Percentiles rank a stretch among this genome's conserved stretches.
Evolutionary conservation across 2,113 vertebrate genomes (phyloP).

Genomic region (Nansenia antarctica): DNA sequence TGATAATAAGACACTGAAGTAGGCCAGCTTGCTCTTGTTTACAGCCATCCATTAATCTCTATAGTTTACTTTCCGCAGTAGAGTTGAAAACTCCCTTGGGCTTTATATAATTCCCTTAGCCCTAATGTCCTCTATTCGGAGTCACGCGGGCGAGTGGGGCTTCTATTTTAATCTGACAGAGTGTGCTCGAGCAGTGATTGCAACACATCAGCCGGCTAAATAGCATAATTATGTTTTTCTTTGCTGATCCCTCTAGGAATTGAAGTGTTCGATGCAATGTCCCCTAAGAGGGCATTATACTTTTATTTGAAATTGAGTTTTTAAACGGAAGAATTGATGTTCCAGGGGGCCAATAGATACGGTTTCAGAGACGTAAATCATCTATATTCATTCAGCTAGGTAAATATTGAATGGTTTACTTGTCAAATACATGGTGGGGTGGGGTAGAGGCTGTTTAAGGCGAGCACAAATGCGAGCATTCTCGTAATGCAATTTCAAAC

Average conservation of each 20-base stretch:
- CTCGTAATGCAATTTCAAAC: neutral
- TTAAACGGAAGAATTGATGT: conserved; percentile 28
- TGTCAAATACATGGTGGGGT: conserved; percentile 17
- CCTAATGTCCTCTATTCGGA: conserved; percentile 74
- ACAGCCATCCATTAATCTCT: conserved; percentile 76
- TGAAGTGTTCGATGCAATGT: conserved; percentile 62
- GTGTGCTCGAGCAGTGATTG: conserved; percentile 72
- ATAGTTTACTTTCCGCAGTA: conserved; percentile 76
- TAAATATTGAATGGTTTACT: conserved; percentile 44
- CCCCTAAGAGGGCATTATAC: conserved; percentile 47
- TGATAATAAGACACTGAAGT: conserved; percentile 34
- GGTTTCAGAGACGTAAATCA: conserved; percentile 24
- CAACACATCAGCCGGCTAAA: conserved; percentile 76
- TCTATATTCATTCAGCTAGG: conserved; percentile 23
- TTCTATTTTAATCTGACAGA: conserved; percentile 76
- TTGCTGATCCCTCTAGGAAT: conserved; percentile 57
- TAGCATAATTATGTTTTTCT: conserved; percentile 75
- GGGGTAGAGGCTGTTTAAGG: neutral
- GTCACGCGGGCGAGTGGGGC: conserved; percentile 40
- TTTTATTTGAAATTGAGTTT: conserved; percentile 54
- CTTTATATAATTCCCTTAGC: conserved; percentile 74
- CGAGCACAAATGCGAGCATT: neutral
- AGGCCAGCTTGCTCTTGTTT: conserved; percentile 64
- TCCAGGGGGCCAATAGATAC: conserved; percentile 25
- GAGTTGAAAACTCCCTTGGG: conserved; percentile 75